phyloP scores from a whole-genome alignment of 2,888 invertebrate species.

The Patella caerulea region DNA sequence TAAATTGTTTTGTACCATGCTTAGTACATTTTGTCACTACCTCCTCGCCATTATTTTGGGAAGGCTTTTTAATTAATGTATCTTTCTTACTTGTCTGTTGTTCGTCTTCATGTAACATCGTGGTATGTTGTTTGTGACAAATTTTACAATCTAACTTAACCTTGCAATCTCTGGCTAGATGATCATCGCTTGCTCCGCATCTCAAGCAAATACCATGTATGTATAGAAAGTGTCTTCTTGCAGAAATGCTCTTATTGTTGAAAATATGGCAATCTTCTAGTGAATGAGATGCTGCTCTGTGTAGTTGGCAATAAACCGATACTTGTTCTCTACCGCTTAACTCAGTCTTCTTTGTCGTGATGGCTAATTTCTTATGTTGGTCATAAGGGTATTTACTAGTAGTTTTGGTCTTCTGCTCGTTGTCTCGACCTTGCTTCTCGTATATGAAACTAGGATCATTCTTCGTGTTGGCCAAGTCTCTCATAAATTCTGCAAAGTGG shows the following conservation, averaged over 20 bases:
- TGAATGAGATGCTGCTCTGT: slow-evolving; percentile 16
- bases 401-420: background rate
- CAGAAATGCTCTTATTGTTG: slow-evolving; percentile 14
- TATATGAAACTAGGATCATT: slow-evolving; percentile 37
- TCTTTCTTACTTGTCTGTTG: background rate
- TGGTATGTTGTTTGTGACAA: slow-evolving; percentile 32
- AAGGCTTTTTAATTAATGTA: background rate
- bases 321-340: background rate
- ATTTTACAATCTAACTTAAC: slow-evolving; percentile 25
- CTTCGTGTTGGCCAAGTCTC: slow-evolving; percentile 25
- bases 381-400: background rate
- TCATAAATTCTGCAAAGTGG: slow-evolving; percentile 34
- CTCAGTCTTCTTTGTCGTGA: background rate
- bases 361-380: background rate
- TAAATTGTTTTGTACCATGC: slow-evolving; percentile 11
- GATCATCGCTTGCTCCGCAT: slow-evolving; percentile 27
- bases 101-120: slow-evolving; percentile 26
- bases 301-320: background rate
- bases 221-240: slow-evolving; percentile 13
- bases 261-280: slow-evolving; percentile 26
- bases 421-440: background rate
- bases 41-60: background rate
- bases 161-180: slow-evolving; percentile 24
- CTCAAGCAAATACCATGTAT: slow-evolving; percentile 27
- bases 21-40: slow-evolving; percentile 16